Evolutionary conservation across 2,797 vertebrate genomes (phyloP), one percentile per base, ranked within the genome.

Genomic region (Cichlasoma orientale): DNA sequence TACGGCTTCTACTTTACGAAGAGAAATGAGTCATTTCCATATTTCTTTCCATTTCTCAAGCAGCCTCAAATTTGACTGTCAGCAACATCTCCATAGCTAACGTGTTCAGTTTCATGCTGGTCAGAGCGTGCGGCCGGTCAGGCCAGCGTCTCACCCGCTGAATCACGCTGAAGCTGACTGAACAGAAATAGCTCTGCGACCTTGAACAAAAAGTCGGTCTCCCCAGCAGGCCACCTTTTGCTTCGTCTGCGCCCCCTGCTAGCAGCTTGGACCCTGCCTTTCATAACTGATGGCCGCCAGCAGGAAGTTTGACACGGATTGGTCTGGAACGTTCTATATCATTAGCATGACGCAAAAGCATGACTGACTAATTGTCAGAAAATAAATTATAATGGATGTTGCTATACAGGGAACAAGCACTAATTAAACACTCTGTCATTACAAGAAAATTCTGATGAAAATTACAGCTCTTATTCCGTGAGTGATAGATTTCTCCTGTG

Each of bases 361-460:
- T 80, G 86, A 85, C 76, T 80, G 90, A 87, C 85, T 87, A 82
- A 89, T 84, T 89, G 75, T 88, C 71, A 90, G 83, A 89, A 80
- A 78, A 79, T 4, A 86, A 89, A 90, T 85, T 82, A 86, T 74
- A 87, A 83, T 57, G 59, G 82, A 78, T 77, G 83, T 85, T 63
- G 84, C 83, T 59, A 47, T 72, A 85, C 41, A 72, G 79, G 74
- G 87, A 92, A 85, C 86, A 82, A 83, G 82, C 66, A 2, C 70
- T 87, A 92, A 91, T 92, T 90, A 91, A 33, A 85, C 79, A 77
- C 71, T 85, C 74, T 63, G 85, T 86, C 83, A 84, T 88, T 66
- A 82, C 74, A 79, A 75, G 75, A 83, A 74, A 87, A 55, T 57
- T 56, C 75, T 81, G 82, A 85, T 84, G 75, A 80, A 88, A 89